Base-by-base conservation (phyloP, 2,888 invertebrate genomes). In the Ormyrus nitidulus region DNA sequence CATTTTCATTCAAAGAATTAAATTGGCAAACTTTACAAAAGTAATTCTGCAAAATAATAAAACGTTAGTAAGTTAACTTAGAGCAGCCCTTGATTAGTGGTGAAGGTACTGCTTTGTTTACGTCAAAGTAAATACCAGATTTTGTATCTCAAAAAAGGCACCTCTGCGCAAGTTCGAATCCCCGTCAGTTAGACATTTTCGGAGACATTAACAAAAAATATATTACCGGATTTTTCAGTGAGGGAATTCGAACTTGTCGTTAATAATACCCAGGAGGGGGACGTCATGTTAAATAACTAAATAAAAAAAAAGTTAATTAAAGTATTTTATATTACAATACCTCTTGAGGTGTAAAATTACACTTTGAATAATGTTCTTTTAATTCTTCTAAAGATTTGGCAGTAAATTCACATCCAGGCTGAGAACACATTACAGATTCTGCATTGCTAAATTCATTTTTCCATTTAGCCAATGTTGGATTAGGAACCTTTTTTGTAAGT, bases 1-100 rank as follows among this genome's bases (percentile, higher is more conserved):
- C 86, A 6, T 85, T 77, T 61, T 88, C 80, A n/a, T 54, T 68
- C 65, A 62, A 69, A n/a, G 85, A 83, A 13, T 84, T 76, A 79
- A 85, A 88, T 48, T 85, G 84, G 70, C 91, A 91, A 48, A 89
- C 82, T 82, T 87, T 89, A 80, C 91, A 91, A 6, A 83, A 7
- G 73, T 83, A 91, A 72, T 84, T 85, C 87, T 89, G 77, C 11
- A 78, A 78, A 51, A 66, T 54, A 54, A 74, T 7, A 49, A 74
- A 56, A 51, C 13, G 3, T 34, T 34, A 4, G 34, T 34, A 34
- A 34, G 34, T 34, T 34, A 34, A 34, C 4, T 34, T 34, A 4
- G 34, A 34, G 4, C 34, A 34, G 34, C 34, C 34, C 34, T 34
- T 34, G 34, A 4, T 34, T 34, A 34, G 34, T 34, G 3, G 34